phyloP scores from a whole-genome alignment of 2,797 vertebrate species.

The Chaetodon trifasciatus region DNA sequence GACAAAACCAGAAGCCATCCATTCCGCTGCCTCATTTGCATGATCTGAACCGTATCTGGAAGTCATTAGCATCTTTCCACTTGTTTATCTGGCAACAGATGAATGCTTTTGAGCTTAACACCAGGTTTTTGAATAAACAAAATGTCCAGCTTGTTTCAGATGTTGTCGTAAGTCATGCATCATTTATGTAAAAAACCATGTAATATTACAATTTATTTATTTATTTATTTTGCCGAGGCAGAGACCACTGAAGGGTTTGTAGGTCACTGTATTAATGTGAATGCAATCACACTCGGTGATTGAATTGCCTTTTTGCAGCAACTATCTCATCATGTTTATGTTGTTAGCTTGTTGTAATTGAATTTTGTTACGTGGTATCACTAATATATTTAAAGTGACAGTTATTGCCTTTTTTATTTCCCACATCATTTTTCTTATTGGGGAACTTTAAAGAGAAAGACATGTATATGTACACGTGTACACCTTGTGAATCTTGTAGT shows the following conservation, averaged over 20 bases:
- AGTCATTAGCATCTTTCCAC: conserved; percentile 76
- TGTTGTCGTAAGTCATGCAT: conserved; percentile 50
- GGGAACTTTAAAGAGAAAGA: background rate
- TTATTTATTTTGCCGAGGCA: conserved; percentile 21
- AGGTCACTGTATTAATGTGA: conserved; percentile 30
- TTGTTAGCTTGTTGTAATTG: background rate
- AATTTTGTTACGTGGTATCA: background rate
- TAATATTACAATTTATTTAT: conserved; percentile 7
- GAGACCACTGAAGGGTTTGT: conserved; percentile 21
- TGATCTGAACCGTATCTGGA: conserved; percentile 70
- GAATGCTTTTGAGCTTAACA: conserved; percentile 57
- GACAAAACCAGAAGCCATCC: conserved; percentile 71
- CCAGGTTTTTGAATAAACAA: conserved; percentile 60
- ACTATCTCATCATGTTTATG: background rate
- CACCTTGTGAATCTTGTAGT: background rate
- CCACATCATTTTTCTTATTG: background rate
- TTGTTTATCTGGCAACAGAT: conserved; percentile 75
- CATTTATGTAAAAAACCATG: conserved; percentile 38
- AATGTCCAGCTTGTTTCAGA: conserved; percentile 39
- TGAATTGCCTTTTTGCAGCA: background rate
- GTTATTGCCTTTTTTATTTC: background rate
- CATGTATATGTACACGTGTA: background rate
- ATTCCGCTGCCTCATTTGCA: conserved; percentile 71
- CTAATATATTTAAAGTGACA: background rate
- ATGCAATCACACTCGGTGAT: background rate